A percentile compares a stretch with the other conserved stretches of the same genome.
phyloP scores from a whole-genome alignment of 2,113 vertebrate species.

The Pseudonaja textilis region DNA sequence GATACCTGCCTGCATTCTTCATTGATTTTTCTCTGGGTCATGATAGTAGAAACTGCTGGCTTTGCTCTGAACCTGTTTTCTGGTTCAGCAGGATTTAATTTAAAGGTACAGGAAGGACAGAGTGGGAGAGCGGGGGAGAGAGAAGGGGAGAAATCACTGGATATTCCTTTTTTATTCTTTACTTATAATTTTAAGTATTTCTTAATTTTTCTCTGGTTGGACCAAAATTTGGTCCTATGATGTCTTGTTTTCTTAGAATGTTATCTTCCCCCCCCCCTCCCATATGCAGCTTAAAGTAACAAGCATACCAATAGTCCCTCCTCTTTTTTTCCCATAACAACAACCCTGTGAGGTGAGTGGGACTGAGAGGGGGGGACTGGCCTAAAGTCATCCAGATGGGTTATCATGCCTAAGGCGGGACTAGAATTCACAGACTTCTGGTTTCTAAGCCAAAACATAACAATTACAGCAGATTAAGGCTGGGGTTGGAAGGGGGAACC shows the following conservation, averaged over 20 bases:
- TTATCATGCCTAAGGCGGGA: too few relatives aligned
- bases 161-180: neutral
- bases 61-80: neutral
- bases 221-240: neutral
- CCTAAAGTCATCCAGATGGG: neutral
- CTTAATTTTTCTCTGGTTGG: neutral
- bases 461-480: too few relatives aligned
- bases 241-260: neutral
- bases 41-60: neutral
- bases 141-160: neutral
- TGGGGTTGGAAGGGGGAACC: neutral
- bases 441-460: too few relatives aligned
- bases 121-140: accelerated
- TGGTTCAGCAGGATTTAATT: neutral
- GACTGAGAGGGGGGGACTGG: neutral
- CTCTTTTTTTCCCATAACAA: neutral
- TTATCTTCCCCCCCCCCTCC: neutral
- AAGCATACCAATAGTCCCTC: neutral
- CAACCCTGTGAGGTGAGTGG: neutral
- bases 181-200: neutral
- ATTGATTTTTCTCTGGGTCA: neutral
- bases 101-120: neutral
- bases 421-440: too few relatives aligned
- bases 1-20: neutral
- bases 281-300: neutral